phyloP scores from a whole-genome alignment of 2,888 invertebrate genomes.

The Xestobium rufovillosum region DNA sequence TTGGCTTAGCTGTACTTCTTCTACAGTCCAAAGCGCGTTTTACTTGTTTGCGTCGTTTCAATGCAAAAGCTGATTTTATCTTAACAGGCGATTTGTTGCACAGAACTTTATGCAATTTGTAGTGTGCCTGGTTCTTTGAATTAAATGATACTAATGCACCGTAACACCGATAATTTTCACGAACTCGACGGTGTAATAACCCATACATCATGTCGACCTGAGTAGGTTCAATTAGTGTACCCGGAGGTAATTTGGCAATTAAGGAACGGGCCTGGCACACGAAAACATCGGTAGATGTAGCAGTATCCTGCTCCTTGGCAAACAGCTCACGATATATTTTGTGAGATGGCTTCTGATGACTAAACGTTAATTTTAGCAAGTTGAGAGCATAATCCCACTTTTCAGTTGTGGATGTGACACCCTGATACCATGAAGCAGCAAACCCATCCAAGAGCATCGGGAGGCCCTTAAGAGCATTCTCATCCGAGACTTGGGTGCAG shows the following conservation, averaged over 20 bases:
- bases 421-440: constrained; percentile 8
- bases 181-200: background rate
- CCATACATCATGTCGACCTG: constrained; percentile 7
- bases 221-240: background rate
- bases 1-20: too few relatives aligned
- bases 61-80: too few relatives aligned
- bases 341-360: constrained; percentile 12
- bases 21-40: too few relatives aligned
- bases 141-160: too few relatives aligned
- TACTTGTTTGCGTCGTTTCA: too few relatives aligned
- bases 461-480: constrained; percentile 5
- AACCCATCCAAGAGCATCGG: constrained; percentile 7
- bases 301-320: constrained; percentile 6
- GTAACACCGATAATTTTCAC: too few relatives aligned
- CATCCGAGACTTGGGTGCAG: constrained; percentile 1
- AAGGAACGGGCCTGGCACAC: constrained; percentile 3
- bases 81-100: too few relatives aligned
- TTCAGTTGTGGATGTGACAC: too few relatives aligned
- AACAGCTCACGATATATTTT: constrained; percentile 14
- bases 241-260: background rate
- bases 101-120: too few relatives aligned
- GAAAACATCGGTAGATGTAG: constrained; percentile 3
- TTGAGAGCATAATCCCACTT: constrained; percentile 13
- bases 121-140: too few relatives aligned
- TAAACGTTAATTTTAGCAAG: constrained; percentile 10